These are phyloP conservation scores for Sminthurinus signatus DNA, from an alignment of 1,140 invertebrate species.

Conservation along the genomic window DNA sequence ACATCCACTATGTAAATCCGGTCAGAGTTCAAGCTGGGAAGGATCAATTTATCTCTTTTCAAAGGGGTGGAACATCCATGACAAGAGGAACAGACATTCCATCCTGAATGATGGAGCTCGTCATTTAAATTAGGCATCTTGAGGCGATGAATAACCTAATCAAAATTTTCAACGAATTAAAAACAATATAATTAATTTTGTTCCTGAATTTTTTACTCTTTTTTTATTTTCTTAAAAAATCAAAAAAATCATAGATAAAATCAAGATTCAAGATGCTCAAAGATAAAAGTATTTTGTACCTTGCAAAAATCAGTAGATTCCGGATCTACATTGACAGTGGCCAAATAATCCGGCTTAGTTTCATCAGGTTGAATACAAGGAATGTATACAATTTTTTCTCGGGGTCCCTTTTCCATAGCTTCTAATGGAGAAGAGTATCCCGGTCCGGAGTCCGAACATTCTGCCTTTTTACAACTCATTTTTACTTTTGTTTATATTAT, in stretches of 20 bases:
- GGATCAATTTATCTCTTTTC: slow-evolving; percentile 67
- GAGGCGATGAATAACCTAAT: slow-evolving; percentile 78
- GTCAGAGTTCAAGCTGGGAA: slow-evolving; percentile 74
- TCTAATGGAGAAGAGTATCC: slow-evolving; percentile 55
- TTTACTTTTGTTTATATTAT: no score
- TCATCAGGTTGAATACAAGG: slow-evolving; percentile 63
- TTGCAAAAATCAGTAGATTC: slow-evolving; percentile 74
- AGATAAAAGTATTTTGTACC: slow-evolving; percentile 57
- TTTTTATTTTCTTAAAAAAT: no score
- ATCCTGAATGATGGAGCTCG: slow-evolving; percentile 91
- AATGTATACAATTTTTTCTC: slow-evolving; percentile 80
- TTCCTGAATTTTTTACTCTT: background rate
- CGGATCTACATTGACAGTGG: slow-evolving; percentile 87
- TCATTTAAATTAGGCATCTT: slow-evolving; percentile 70
- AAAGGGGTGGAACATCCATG: slow-evolving; percentile 55
- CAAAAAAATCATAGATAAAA: background rate
- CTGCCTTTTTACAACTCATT: no score
- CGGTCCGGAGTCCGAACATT: no score
- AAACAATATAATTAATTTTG: background rate
- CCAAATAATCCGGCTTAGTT: slow-evolving; percentile 73
- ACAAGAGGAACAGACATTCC: slow-evolving; percentile 88
- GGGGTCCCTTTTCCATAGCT: slow-evolving; percentile 71
- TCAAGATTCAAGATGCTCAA: background rate
- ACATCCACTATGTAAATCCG: slow-evolving; percentile 82
- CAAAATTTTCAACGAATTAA: no score